Evolutionary conservation across 2,888 invertebrate species (phyloP).

Genomic region (Melieria omissa): DNA sequence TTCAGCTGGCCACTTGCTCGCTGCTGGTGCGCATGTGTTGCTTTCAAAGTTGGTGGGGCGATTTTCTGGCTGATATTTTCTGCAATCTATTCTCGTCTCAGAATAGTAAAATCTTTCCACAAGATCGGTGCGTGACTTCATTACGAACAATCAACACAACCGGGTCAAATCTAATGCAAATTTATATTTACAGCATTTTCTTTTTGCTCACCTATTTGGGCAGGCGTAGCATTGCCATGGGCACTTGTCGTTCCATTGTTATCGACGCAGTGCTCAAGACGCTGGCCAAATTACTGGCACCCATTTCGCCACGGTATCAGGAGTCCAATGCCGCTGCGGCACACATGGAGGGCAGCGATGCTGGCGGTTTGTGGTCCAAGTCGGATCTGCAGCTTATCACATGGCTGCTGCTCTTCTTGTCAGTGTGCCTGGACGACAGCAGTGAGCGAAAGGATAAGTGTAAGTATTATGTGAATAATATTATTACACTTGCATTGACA

Average conservation of each 20-base stretch:
- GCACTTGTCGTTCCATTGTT: slow-evolving; percentile 72
- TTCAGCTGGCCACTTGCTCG: slow-evolving; percentile 82
- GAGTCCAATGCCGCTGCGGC: slow-evolving; percentile 49
- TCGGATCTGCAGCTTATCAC: slow-evolving; percentile 77
- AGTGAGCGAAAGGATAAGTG: slow-evolving; percentile 66
- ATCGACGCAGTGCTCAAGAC: slow-evolving; percentile 74
- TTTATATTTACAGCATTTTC: slow-evolving; percentile 74
- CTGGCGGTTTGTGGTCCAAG: slow-evolving; percentile 66
- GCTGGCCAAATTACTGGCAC: slow-evolving; percentile 71
- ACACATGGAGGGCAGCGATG: slow-evolving; percentile 25
- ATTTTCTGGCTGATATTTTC: slow-evolving; percentile 85
- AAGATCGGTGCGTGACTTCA: slow-evolving; percentile 76
- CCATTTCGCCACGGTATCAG: slow-evolving; percentile 67
- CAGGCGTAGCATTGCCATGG: slow-evolving; percentile 77
- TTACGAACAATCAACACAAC: not conserved
- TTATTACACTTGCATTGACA: not conserved
- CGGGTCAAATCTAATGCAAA: not conserved
- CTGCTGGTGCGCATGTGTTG: slow-evolving; percentile 81
- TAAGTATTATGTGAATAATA: slow-evolving; percentile 45
- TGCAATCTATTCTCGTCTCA: slow-evolving; percentile 81
- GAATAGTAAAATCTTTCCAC: slow-evolving; percentile 82
- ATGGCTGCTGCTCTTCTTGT: slow-evolving; percentile 81
- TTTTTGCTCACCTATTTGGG: slow-evolving; percentile 88
- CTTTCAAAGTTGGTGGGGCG: slow-evolving; percentile 88
- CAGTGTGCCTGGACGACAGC: slow-evolving; percentile 75